A percentile compares a stretch with the other conserved stretches of the same genome.
phyloP scores from a whole-genome alignment of 35 echinoderm and acorn worm genomes.

The Eucidaris tribuloides region DNA sequence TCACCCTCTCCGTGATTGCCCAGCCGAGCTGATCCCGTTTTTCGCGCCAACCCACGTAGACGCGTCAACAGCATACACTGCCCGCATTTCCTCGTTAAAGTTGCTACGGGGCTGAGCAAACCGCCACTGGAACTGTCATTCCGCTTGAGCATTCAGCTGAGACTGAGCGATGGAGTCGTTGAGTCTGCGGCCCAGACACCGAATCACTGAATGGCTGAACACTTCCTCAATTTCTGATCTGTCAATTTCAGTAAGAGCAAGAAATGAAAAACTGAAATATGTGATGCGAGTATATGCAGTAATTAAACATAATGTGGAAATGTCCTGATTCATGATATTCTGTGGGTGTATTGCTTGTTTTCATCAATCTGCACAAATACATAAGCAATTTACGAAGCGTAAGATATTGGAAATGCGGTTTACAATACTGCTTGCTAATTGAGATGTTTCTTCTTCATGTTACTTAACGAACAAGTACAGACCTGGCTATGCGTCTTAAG shows the following conservation, averaged over 20 bases:
- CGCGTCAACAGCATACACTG: slow-evolving; percentile 33
- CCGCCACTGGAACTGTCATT: slow-evolving; percentile 77
- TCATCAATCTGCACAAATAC: too few species aligned
- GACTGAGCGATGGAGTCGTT: slow-evolving; percentile 15
- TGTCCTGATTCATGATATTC: too few species aligned
- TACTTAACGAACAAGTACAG: too few species aligned
- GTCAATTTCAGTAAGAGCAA: not conserved
- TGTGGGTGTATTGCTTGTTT: too few species aligned
- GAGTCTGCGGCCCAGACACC: slow-evolving; percentile 45
- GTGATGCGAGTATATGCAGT: too few species aligned
- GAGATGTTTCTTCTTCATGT: too few species aligned
- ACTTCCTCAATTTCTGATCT: slow-evolving; percentile 85
- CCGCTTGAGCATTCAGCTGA: slow-evolving; percentile 37
- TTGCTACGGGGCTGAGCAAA: slow-evolving; percentile 59
- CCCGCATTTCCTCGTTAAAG: slow-evolving; percentile 50
- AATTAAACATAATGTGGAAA: too few species aligned
- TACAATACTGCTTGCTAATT: too few species aligned
- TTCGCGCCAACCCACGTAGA: slow-evolving; percentile 25
- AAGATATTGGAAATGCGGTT: too few species aligned
- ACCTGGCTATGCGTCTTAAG: too few species aligned
- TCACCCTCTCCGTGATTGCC: slow-evolving; percentile 48
- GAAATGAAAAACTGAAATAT: too few species aligned
- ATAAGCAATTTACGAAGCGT: too few species aligned
- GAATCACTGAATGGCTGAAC: slow-evolving; percentile 49
- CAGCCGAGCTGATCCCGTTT: slow-evolving; percentile 13